Base-by-base conservation (phyloP, 2,797 vertebrate genomes). In the Epinephelus malabaricus region DNA sequence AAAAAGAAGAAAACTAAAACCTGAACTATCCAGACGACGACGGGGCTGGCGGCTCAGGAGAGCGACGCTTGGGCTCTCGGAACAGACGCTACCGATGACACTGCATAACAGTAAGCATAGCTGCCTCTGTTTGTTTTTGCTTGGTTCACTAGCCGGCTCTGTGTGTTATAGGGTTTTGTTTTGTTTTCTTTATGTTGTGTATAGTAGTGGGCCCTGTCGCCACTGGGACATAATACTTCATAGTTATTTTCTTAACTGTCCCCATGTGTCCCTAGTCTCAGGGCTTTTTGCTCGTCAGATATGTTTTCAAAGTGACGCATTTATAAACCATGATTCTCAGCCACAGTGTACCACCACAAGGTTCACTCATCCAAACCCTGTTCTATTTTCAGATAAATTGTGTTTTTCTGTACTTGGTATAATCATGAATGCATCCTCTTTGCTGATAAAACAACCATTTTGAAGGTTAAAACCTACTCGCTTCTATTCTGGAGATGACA, bases 291-390 rank as follows among this genome's bases (percentile, higher is more conserved):
- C 67, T 88, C 78, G 81, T 86, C 73, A 86, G 80, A 89, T 73
- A 84, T 54, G 34, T 73, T 86, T 76, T 88, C 63, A 84, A 92
- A 88, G 71, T 73, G 58, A 83, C 62, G 47, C 65, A 89, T 85
- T 83, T 73, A 87, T 87, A 89, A 90, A 91, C 68, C 71, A 89
- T 81, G 70, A 77, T 81, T 76, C 76, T 70, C 34, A 64, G 54
- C 65, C 68, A 79, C 59, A 68, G 30, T 75, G 76, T 72, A 67
- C 73, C 43, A 69, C 45, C n/a, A 55, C 51, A 54, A 30, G 45
- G 25, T 83, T 79, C 78, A 81, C 64, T 85, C 69, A 80, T 63
- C 76, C 79, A 78, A 76, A 67, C 38, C 63, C 23, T 45, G 38
- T 68, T 79, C 81, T 78, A 74, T 88, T 82, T 78, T 54, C 49